Evolutionary conservation across 2,888 invertebrate species (phyloP).

Genomic region (Chromoteleia sp.): DNA sequence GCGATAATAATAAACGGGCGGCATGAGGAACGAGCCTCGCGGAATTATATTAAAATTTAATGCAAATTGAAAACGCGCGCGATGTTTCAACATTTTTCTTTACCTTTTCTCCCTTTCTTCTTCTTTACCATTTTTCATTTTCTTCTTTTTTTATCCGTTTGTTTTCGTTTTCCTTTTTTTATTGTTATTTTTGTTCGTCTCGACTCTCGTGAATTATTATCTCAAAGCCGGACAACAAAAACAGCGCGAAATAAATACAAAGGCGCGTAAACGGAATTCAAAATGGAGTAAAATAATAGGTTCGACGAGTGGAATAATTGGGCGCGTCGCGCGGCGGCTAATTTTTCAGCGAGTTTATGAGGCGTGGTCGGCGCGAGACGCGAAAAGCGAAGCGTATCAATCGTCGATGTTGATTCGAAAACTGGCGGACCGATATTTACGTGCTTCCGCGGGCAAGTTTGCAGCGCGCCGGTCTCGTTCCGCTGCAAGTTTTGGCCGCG

Average conservation of each 20-base stretch:
- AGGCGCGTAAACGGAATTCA: conserved; percentile 45
- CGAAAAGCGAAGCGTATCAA: conserved; percentile 46
- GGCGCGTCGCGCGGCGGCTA: conserved; percentile 35
- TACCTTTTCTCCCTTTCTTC: too few relatives aligned
- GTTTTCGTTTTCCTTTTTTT: too few relatives aligned
- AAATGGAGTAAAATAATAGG: conserved; percentile 56
- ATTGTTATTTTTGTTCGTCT: too few relatives aligned
- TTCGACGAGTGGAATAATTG: conserved; percentile 56
- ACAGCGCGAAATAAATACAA: conserved; percentile 16
- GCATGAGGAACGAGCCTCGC: too few relatives aligned
- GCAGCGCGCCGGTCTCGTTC: conserved; percentile 28
- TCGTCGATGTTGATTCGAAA: conserved; percentile 60
- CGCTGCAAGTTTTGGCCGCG: conserved; percentile 51
- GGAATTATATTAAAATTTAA: too few relatives aligned
- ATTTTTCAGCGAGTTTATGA: conserved; percentile 62
- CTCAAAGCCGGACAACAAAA: conserved; percentile 14
- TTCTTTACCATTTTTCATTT: too few relatives aligned
- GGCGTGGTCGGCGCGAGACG: conserved; percentile 45
- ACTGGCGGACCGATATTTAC: conserved; percentile 51
- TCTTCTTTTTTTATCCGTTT: too few relatives aligned
- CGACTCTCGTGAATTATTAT: conserved; percentile 21
- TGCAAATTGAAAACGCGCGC: too few relatives aligned
- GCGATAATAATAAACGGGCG: too few relatives aligned
- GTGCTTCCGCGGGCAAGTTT: conserved; percentile 43
- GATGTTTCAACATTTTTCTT: too few relatives aligned